phyloP scores from a whole-genome alignment of 2,113 vertebrate species.

The Alosa alosa region DNA sequence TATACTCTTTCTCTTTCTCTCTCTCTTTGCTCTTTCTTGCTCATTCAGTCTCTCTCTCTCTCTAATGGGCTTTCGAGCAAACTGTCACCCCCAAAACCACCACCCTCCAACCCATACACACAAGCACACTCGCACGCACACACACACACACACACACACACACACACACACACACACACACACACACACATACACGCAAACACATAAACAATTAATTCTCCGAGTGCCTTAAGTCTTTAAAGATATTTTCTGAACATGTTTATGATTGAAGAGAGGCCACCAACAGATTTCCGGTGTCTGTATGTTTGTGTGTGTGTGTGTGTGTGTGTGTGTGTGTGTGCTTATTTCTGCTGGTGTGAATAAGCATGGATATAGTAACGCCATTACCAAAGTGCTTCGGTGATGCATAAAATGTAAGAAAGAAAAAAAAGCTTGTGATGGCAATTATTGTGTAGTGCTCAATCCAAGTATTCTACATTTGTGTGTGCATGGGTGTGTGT shows the following conservation, averaged over 20 bases:
- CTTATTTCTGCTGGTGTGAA: not conserved
- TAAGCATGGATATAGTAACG: not conserved
- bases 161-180: not conserved
- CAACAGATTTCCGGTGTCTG: not conserved
- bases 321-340: slow-evolving; percentile 17
- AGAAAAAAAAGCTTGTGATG: not conserved
- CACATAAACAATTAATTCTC: not conserved
- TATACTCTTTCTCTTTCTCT: not conserved
- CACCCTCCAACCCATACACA: not conserved
- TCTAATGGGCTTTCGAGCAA: slow-evolving; percentile 46
- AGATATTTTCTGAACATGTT: not conserved
- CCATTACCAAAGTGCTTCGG: not conserved
- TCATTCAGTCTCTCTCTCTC: slow-evolving; percentile 20
- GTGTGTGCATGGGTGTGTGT: slow-evolving; percentile 8
- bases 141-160: not conserved
- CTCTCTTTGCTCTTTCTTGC: not conserved
- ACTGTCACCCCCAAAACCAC: slow-evolving; percentile 9
- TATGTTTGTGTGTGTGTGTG: not conserved
- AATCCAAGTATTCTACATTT: not conserved
- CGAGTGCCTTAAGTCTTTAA: not conserved
- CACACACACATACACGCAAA: not conserved
- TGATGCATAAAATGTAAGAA: not conserved
- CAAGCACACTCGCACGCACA: no score
- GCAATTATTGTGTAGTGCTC: not conserved
- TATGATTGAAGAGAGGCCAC: not conserved